These are phyloP conservation scores for Natrix natrix DNA, from an alignment of 2,797 vertebrate genomes.

Conservation along the genomic window DNA sequence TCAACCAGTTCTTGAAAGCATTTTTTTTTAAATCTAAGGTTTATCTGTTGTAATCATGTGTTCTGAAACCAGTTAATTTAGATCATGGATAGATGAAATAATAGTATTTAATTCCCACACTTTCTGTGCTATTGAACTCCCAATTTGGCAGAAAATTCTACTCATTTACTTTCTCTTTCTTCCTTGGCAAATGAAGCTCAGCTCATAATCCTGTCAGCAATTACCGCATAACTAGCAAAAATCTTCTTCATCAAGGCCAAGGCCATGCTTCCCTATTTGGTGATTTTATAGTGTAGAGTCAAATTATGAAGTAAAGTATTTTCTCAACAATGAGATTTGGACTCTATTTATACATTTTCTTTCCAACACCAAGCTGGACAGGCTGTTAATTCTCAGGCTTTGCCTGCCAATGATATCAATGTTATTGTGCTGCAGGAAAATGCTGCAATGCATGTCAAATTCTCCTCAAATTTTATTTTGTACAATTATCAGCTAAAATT, in stretches of 20 bases:
- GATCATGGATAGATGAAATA: conserved; percentile 40
- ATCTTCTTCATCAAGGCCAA: conserved; percentile 2
- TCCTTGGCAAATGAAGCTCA: conserved; percentile 17
- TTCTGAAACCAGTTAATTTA: conserved; percentile 49
- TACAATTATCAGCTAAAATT: conserved; percentile 21
- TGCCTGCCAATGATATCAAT: not conserved
- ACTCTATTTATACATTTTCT: not conserved
- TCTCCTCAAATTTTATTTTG: conserved; percentile 21
- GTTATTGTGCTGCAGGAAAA: conserved; percentile 15
- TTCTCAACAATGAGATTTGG: not conserved
- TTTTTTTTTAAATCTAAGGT: conserved; percentile 19
- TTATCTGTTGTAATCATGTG: conserved; percentile 39
- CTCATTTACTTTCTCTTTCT: conserved; percentile 38
- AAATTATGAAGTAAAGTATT: not conserved
- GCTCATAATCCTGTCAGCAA: conserved; percentile 12
- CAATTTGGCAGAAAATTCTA: conserved; percentile 2
- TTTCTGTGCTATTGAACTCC: conserved; percentile 41
- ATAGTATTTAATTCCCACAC: conserved; percentile 47
- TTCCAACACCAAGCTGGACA: conserved; percentile 9
- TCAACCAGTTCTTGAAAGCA: not conserved
- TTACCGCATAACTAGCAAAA: not conserved
- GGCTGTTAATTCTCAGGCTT: not conserved
- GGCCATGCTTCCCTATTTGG: conserved; percentile 11
- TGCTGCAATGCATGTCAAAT: conserved; percentile 5
- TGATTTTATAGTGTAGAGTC: not conserved